Conservation (phyloP, 2,888 invertebrate species). For the Uropetala carovei region DNA sequence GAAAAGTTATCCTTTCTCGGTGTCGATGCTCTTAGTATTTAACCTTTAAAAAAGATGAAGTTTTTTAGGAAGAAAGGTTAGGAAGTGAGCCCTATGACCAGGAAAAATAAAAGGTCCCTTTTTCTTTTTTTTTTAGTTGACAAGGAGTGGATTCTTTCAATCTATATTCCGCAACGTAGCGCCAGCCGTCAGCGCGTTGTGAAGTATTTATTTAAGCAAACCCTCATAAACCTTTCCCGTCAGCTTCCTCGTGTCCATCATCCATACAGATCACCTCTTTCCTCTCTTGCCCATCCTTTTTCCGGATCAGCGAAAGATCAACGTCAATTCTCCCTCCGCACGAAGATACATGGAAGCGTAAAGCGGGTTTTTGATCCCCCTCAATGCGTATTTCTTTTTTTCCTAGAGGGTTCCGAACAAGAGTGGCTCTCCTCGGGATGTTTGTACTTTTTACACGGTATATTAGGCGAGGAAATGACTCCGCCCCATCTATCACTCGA, state of each 20-base stretch:
- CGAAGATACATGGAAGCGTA: background rate
- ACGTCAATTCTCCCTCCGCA: background rate
- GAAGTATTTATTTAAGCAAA: background rate
- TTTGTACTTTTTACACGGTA: background rate
- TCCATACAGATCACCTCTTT: background rate
- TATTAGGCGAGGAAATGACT: background rate
- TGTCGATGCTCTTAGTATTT: no score
- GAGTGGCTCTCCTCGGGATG: background rate
- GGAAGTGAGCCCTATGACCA: no score
- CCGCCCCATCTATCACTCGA: no score
- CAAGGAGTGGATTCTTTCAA: no score
- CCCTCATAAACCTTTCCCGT: background rate
- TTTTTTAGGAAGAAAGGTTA: no score
- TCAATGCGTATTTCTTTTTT: background rate
- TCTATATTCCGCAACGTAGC: background rate
- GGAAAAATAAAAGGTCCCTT: no score
- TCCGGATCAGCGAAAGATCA: conserved; percentile 3
- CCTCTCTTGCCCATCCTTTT: conserved; percentile 4
- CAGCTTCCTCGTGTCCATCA: background rate
- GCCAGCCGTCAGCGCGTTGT: background rate
- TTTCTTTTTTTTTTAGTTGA: no score
- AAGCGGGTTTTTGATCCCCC: background rate
- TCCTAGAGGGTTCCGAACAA: background rate
- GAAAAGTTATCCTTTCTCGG: no score
- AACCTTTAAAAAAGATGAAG: no score